phyloP scores from a whole-genome alignment of 2,797 vertebrate genomes.

The Oryzias sinensis region DNA sequence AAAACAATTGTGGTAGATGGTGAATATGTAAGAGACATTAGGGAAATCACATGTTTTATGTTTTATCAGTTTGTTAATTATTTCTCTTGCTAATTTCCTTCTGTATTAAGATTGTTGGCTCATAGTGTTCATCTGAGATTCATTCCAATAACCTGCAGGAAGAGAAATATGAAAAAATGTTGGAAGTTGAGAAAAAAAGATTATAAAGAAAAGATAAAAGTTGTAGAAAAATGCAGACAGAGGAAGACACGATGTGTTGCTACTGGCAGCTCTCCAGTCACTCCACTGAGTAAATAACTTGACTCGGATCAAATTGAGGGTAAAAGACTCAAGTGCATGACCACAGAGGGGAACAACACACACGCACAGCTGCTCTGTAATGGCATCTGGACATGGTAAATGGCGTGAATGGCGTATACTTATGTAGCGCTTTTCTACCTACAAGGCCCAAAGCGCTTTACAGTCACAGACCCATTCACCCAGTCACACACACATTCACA shows the following conservation, averaged over 20 bases:
- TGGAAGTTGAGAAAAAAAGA: constrained; percentile 15
- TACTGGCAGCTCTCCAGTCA: constrained; percentile 33
- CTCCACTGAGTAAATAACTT: constrained; percentile 54
- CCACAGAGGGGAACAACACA: constrained; percentile 16
- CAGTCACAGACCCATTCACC: no score
- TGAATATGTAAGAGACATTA: constrained; percentile 38
- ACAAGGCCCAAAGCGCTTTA: no score
- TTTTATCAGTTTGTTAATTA: constrained; percentile 63
- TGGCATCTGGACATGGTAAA: constrained; percentile 36
- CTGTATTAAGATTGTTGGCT: constrained; percentile 46
- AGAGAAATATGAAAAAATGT: constrained; percentile 19
- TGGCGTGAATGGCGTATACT: no score
- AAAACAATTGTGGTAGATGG: constrained; percentile 32
- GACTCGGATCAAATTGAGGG: constrained; percentile 54
- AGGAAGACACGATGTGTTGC: not conserved
- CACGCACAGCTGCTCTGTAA: constrained; percentile 29
- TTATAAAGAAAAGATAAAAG: constrained; percentile 5
- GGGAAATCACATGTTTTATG: constrained; percentile 53
- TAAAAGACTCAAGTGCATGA: constrained; percentile 44
- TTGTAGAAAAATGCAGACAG: constrained; percentile 10
- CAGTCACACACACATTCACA: no score
- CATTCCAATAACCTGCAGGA: constrained; percentile 44
- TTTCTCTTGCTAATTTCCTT: constrained; percentile 52
- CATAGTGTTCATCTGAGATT: constrained; percentile 56
- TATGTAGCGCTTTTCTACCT: no score